Evolutionary conservation across 2,888 invertebrate species (phyloP), one percentile per base, ranked within the genome.

Genomic region (Ryuthela nishihirai): DNA sequence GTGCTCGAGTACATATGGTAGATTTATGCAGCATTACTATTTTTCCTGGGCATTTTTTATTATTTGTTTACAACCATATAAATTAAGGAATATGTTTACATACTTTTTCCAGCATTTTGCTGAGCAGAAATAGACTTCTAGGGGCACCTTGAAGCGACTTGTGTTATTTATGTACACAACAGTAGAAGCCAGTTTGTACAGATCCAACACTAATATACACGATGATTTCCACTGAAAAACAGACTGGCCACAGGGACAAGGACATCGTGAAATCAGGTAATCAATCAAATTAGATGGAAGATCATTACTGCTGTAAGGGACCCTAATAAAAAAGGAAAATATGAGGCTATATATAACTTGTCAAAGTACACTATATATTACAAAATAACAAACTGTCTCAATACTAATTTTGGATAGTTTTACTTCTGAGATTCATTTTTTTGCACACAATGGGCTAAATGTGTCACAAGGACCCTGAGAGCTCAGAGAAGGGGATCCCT

Each of bases 51-150:
- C n/a, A n/a, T n/a, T n/a, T n/a, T n/a, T n/a, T n/a, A n/a, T n/a
- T n/a, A n/a, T n/a, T n/a, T n/a, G n/a, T n/a, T n/a, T n/a, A n/a
- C n/a, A n/a, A n/a, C n/a, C n/a, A n/a, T n/a, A n/a, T n/a, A n/a
- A n/a, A n/a, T n/a, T n/a, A n/a, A n/a, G n/a, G n/a, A n/a, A n/a
- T n/a, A n/a, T n/a, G n/a, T n/a, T n/a, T n/a, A 47, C 46, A 46
- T 52, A 59, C 53, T 59, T 59, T 20, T 38, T 39, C 59, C 59
- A 59, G 29, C 59, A 59, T 39, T 53, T 59, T 23, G 43, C 39
- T 53, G 59, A 59, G 35, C 59, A 59, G 35, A 53, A 53, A 48
- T 53, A 59, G 2, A 59, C 59, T 44, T 59, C 48, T 0, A 59
- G 46, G 24, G 59, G 59, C 17, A 59, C 59, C 53, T 53, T 59